Evolutionary conservation across 2,888 invertebrate species (phyloP).

Genomic region (Acleris laterana): DNA sequence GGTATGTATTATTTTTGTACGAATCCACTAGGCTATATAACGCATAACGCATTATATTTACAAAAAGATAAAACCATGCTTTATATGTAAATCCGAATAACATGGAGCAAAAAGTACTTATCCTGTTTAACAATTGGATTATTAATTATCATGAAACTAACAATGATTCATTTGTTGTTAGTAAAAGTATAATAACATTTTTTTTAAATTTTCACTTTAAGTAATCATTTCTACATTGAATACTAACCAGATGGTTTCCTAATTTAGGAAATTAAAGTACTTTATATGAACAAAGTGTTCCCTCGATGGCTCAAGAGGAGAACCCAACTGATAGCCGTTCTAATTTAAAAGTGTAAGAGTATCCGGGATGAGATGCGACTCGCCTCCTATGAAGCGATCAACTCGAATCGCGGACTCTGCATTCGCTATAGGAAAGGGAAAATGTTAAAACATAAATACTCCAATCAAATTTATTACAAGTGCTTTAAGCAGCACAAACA

Average conservation of each 20-base stretch:
- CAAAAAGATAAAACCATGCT: background rate
- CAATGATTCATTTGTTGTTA: too few relatives aligned
- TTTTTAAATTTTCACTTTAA: too few relatives aligned
- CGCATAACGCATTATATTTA: background rate
- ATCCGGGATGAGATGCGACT: slow-evolving; percentile 3
- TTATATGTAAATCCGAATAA: background rate
- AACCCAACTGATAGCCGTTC: slow-evolving; percentile 38
- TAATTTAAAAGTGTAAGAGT: background rate
- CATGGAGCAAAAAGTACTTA: too few relatives aligned
- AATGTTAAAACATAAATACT: slow-evolving; percentile 9
- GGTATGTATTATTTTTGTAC: slow-evolving; percentile 63
- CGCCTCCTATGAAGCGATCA: background rate
- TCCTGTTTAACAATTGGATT: too few relatives aligned
- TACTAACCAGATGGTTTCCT: too few relatives aligned
- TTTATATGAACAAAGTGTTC: slow-evolving; percentile 31
- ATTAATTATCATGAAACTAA: too few relatives aligned
- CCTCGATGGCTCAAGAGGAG: slow-evolving; percentile 62
- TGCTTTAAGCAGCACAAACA: slow-evolving; percentile 3
- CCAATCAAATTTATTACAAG: slow-evolving; percentile 2
- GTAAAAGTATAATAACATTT: too few relatives aligned
- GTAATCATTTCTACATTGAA: too few relatives aligned
- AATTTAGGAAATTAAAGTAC: background rate
- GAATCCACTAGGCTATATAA: slow-evolving; percentile 40
- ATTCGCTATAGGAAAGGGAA: background rate
- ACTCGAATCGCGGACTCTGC: background rate